Evolutionary conservation across 2,888 invertebrate genomes (phyloP), one percentile per base, ranked within the genome.

Genomic region (Cordilura impudica): DNA sequence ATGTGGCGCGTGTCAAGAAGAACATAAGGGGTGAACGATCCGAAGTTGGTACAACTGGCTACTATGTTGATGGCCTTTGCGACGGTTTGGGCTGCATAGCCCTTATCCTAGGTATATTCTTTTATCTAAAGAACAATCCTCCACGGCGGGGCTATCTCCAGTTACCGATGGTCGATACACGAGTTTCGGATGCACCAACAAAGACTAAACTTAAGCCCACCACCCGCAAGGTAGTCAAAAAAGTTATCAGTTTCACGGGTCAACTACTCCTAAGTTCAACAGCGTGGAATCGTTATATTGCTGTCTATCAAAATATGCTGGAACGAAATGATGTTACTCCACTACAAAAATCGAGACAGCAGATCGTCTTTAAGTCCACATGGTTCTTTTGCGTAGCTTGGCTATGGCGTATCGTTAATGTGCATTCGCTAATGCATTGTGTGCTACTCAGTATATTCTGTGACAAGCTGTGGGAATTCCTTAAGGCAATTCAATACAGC

Each of bases 271-370:
- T 95, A 0, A 94, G 95, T 71, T 95, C 95, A 0, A 90, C 94
- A 66, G 93, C 94, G 7, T 96, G 96, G 96, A 96, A 96, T 90
- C 92, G 95, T 26, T 96, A 95, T 84, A 95, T 96, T 83, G 94
- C 94, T 56, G 89, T 94, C 4, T 96, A 95, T 86, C 95, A 96
- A 84, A 93, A 95, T 83, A 89, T 95, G 84, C 87, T 96, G 31
- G 96, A 96, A 85, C 92, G 92, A 26, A 92, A 92, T 70, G 90
- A 91, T 81, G 91, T 91, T 0, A 91, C 91, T n/a, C 90, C 91
- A 14, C 90, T 91, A 26, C 90, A 93, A 79, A 89, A 90, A 39
- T 87, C 89, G 53, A 90, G 92, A 49, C 93, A 93, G 87, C 92
- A 92, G 82, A 88, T 90, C 31, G 91, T 93, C 56, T 94, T 96